These are phyloP conservation scores for Anser cygnoides DNA, from an alignment of 2,113 vertebrate species.

Conservation along the genomic window DNA sequence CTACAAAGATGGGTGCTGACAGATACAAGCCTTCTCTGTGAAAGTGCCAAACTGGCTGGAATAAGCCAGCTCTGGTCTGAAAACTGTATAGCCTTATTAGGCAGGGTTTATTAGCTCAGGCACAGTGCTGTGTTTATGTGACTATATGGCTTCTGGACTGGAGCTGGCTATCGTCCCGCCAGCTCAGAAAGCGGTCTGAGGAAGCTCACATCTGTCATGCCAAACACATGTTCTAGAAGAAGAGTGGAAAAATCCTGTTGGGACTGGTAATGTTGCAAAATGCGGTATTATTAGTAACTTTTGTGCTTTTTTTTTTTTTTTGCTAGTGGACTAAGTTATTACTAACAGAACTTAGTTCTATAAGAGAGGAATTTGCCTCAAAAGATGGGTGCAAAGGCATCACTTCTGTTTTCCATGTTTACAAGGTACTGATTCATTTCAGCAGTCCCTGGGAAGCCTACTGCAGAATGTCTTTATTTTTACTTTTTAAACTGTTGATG, in stretches of 20 bases:
- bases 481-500: constrained; percentile 39
- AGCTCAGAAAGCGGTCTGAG: constrained; percentile 21
- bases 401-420: constrained; percentile 45
- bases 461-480: constrained; percentile 41
- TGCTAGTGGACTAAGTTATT: not conserved
- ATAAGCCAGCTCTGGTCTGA: constrained; percentile 2
- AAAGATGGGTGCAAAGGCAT: not conserved
- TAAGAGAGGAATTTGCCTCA: constrained; percentile 6
- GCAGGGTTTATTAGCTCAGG: constrained; percentile 30
- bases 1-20: not conserved
- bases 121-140: constrained; percentile 30
- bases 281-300: constrained; percentile 38
- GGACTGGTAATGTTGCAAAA: constrained; percentile 40
- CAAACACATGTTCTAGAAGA: constrained; percentile 48
- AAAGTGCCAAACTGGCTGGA: not conserved
- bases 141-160: constrained; percentile 28
- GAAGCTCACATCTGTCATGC: constrained; percentile 30
- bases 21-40: not conserved
- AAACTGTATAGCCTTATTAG: constrained; percentile 6
- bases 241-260: constrained; percentile 50
- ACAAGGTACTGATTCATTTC: constrained; percentile 35
- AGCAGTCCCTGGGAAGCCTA: constrained; percentile 27
- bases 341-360: not conserved
- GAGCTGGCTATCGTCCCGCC: not conserved
- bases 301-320: not conserved